These are phyloP conservation scores for Nycticorax nycticorax DNA, from an alignment of 2,113 vertebrate genomes.

Conservation along the genomic window DNA sequence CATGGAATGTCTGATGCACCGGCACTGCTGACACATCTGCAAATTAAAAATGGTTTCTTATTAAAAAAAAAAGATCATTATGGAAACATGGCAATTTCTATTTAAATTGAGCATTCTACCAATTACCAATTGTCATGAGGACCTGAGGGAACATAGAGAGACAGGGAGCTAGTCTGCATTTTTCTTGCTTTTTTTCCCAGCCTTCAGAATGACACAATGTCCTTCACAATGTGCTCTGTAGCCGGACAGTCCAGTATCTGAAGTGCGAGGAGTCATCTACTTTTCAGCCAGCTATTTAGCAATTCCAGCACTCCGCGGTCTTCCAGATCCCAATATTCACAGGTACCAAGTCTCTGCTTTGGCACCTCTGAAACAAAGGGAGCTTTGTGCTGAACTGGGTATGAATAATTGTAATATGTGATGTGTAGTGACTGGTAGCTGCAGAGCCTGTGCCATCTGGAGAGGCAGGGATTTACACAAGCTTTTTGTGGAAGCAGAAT, in stretches of 20 bases:
- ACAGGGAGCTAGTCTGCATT: neutral
- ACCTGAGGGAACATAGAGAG: neutral
- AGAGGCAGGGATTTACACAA: neutral
- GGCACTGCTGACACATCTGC: neutral
- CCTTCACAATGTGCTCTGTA: neutral
- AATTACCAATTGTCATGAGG: neutral
- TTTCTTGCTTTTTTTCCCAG: neutral
- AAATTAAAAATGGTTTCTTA: neutral
- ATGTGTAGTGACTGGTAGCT: neutral
- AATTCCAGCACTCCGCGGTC: neutral
- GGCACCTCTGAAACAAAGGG: neutral
- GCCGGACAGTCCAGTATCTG: neutral
- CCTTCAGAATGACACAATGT: neutral
- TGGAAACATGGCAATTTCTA: neutral
- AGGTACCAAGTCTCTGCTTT: neutral
- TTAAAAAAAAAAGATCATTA: neutral
- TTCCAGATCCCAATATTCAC: neutral
- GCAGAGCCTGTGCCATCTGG: neutral
- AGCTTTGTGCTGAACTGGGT: neutral
- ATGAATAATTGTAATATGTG: neutral
- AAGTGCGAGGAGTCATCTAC: neutral
- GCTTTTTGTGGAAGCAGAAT: neutral
- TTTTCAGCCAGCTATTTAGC: neutral
- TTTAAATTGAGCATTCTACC: neutral
- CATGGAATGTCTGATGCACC: neutral